These are phyloP conservation scores for Romanogobio albipinnatus DNA, from an alignment of 2,113 vertebrate genomes.

Conservation along the genomic window DNA sequence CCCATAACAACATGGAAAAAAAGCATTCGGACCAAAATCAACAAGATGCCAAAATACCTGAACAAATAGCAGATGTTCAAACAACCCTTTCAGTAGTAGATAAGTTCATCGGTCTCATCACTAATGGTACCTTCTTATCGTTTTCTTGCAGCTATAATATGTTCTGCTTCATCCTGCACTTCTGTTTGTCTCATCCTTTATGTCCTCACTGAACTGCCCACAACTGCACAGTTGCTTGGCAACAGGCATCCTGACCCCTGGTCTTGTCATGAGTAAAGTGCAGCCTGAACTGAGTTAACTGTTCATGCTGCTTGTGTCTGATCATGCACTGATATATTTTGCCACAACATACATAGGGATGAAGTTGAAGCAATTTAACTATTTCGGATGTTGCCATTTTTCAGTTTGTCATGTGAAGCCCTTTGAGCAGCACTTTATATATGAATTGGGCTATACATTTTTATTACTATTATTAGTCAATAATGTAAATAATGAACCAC, in stretches of 20 bases:
- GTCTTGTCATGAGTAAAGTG: constrained; percentile 42
- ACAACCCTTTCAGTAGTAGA: neutral
- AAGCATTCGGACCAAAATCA: neutral
- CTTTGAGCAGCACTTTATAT: neutral
- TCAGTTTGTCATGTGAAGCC: neutral
- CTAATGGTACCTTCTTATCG: neutral
- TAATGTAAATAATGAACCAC: neutral
- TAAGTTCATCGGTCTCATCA: neutral
- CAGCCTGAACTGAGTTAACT: constrained; percentile 51
- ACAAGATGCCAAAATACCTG: constrained; percentile 8
- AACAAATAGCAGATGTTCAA: neutral
- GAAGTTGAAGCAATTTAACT: neutral
- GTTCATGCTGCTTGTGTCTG: constrained; percentile 4
- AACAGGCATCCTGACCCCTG: constrained; percentile 64
- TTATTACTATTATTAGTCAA: neutral
- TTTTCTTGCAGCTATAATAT: constrained; percentile 19
- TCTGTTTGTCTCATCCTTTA: constrained; percentile 37
- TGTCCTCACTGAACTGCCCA: constrained; percentile 49
- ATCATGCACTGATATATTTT: neutral
- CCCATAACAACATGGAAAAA: neutral
- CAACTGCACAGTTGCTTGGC: constrained; percentile 61
- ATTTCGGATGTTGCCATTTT: neutral
- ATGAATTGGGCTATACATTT: neutral
- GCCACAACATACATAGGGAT: neutral
- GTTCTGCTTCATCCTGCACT: neutral